Evolutionary conservation across 2,888 invertebrate genomes (phyloP), one percentile per base, ranked within the genome.

Genomic region (Acanthoscelides obtectus): DNA sequence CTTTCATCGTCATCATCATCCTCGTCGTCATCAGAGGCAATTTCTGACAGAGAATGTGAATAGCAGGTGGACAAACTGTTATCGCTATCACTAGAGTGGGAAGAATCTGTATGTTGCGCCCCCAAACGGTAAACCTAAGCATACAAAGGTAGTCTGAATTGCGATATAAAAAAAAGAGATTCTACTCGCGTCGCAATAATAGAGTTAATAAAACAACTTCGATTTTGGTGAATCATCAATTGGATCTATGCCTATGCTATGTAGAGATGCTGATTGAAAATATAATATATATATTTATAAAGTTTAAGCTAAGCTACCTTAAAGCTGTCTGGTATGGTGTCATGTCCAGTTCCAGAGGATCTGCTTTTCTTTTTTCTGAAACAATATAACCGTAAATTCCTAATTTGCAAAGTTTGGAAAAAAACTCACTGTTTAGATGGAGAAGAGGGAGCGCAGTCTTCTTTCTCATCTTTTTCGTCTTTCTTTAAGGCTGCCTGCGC

Each of bases 401-500:
- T 20, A 22, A 17, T 20, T 64, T 68, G 22, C 45, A 45, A n/a
- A n/a, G 27, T 22, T 65, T 12, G 1, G 5, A n/a, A 22, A 67
- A 64, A 70, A 65, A 76, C 78, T 73, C 75, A 79, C 78, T 72
- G 73, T 72, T 76, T 78, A 63, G 70, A 5, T 20, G 74, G 72
- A 81, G 86, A 84, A 67, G 86, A 82, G 81, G 87, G 83, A 3
- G 82, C 76, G 77, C 84, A 78, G 83, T 87, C 78, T 86, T 74
- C 75, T 84, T 84, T 77, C 83, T 88, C 79, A 86, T 79, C 79
- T 84, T 80, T 87, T 64, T 77, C 77, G 86, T 17, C 87, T 86
- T 75, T 88, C 86, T 79, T 79, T 45, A 78, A 72, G 20, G 83
- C 82, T 0, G 90, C 89, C 80, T 90, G 90, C 0, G 91, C 91